Evolutionary conservation across 2,888 invertebrate genomes (phyloP).

Genomic region (Ennomos erosarius): DNA sequence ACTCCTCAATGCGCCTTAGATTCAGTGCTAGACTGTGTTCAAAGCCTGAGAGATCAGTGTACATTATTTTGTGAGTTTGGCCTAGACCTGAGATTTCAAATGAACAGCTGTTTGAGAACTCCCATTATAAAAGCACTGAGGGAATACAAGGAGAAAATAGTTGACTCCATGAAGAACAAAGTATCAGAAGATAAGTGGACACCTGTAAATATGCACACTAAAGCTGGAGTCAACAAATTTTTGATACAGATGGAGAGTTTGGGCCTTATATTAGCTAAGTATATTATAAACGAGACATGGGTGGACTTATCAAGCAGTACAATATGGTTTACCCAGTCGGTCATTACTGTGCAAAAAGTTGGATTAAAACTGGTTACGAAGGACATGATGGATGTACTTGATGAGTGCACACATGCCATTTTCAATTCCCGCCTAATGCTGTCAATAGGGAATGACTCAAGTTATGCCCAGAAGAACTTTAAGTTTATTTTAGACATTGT

Average conservation of each 20-base stretch:
- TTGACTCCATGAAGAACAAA: constrained; percentile 92
- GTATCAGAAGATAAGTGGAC: constrained; percentile 94
- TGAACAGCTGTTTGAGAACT: constrained; percentile 93
- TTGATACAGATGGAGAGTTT: constrained; percentile 89
- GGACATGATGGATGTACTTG: constrained; percentile 90
- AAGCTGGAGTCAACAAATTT: constrained; percentile 88
- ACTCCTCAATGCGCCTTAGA: constrained; percentile 94
- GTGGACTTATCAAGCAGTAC: constrained; percentile 92
- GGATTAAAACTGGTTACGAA: constrained; percentile 90
- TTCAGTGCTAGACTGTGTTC: constrained; percentile 94
- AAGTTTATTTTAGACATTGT: constrained; percentile 89
- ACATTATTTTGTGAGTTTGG: constrained; percentile 87
- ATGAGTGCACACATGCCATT: constrained; percentile 89
- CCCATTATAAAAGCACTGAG: constrained; percentile 91
- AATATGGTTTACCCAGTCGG: constrained; percentile 91
- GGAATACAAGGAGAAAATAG: constrained; percentile 92
- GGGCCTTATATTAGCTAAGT: constrained; percentile 88
- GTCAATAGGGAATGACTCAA: constrained; percentile 72
- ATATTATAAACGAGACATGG: constrained; percentile 87
- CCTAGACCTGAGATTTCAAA: constrained; percentile 95
- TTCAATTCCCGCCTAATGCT: constrained; percentile 90
- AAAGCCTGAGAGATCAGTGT: constrained; percentile 91
- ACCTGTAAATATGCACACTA: constrained; percentile 91
- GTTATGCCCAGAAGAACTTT: constrained; percentile 86
- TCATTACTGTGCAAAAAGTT: constrained; percentile 90